Base-by-base conservation (phyloP, 2,113 vertebrate species). In the Hippocampus guttulatus region DNA sequence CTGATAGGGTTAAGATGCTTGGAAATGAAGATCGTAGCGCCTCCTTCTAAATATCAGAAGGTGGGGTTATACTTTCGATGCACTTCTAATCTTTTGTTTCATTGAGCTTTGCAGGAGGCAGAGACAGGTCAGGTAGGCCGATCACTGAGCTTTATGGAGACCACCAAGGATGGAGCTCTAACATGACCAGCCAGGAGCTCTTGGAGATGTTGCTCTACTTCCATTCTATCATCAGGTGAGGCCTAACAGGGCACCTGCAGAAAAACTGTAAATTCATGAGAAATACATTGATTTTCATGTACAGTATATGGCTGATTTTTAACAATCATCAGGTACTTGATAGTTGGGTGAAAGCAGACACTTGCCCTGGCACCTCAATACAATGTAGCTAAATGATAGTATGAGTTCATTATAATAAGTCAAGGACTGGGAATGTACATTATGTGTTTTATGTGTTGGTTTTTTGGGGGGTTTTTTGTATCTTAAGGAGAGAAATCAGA, bases 141-240 rank as follows among this genome's bases (percentile, higher is more conserved):
- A 81, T 98, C 16, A 85, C 97, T 45, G 94, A 96, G 76, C 87
- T 98, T 79, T 94, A 90, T 43, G 93, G 93, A 23, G 75, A 89
- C 0, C 74, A 93, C 73, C 88, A 72, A 0, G 85, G 89, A 58
- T 96, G 96, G 95, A 83, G 81, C 20, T 87, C 92, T 0, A 40
- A 89, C 0, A 89, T 93, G 73, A 95, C 93, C 0, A 89, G 87
- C 9, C 61, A 81, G 0, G 93, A 94, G 67, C 86, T 98, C 69
- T 86, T 88, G 0, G 88, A 77, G 30, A 90, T 96, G 69, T 71
- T 98, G 41, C 92, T 94, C 75, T 95, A 91, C 88, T 90, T 96
- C 77, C 85, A 91, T 84, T 87, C 91, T 33, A 82, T 97, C 66
- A 91, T 91, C 85, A 95, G 96, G 96, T 97, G 88, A 55, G 5